Percentiles rank a stretch among this genome's conserved stretches.
Evolutionary conservation across 2,113 vertebrate species (phyloP).

Genomic region (Hirundichthys speculiger): DNA sequence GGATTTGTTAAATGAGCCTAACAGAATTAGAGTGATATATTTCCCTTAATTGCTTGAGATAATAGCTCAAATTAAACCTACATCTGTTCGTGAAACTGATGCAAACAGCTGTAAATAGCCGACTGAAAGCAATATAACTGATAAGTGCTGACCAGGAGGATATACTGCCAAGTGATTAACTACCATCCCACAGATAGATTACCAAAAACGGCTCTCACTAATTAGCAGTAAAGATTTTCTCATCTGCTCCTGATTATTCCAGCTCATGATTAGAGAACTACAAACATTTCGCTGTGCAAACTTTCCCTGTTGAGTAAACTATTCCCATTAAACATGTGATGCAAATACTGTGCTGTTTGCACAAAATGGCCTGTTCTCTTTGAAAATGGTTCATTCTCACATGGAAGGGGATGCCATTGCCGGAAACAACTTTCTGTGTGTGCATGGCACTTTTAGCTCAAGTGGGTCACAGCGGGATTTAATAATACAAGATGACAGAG

Average conservation of each 20-base stretch:
- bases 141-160: not conserved
- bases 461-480: conserved; percentile 22
- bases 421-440: not conserved
- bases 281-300: conserved; percentile 8
- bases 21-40: too few relatives aligned
- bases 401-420: not conserved
- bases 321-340: conserved; percentile 18
- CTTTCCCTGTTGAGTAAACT: conserved; percentile 1
- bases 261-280: not conserved
- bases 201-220: conserved; percentile 15
- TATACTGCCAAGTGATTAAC: not conserved
- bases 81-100: too few relatives aligned
- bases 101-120: not conserved
- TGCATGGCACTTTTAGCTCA: conserved; percentile 12
- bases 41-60: too few relatives aligned
- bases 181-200: conserved; percentile 3
- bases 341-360: conserved; percentile 10
- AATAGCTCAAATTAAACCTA: too few relatives aligned
- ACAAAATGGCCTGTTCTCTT: conserved; percentile 4
- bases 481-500: not conserved
- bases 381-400: conserved; percentile 9
- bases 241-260: not conserved
- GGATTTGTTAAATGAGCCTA: too few relatives aligned
- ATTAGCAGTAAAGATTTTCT: conserved; percentile 16
- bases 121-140: not conserved